Base-by-base conservation (phyloP, 1,140 invertebrate species). In the Drosophila takahashii region DNA sequence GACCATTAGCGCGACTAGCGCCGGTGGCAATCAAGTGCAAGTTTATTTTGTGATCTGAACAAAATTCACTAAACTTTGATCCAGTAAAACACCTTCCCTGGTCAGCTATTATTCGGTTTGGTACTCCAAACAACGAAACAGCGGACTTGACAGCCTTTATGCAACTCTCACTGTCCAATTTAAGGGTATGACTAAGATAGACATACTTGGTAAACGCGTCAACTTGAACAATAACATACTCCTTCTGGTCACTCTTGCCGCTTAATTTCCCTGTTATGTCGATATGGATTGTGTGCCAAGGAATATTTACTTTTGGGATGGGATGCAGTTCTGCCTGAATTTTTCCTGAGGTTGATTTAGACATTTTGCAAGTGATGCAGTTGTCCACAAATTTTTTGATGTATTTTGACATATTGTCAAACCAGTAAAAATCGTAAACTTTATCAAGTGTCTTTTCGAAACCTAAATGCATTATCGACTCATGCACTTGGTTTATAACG, bases 401-500 rank as follows among this genome's bases (percentile, higher is more conserved):
- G 56, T 73, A 75, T 65, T 79, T 41, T 41, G 15, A 15, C 15
- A 16, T 41, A 9, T 39, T 54, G 9, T 66, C 53, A 53, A 84
- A 86, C 77, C 77, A 81, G 52, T 44, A 22, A 8, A 60, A 52
- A 16, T 75, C 64, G 51, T 74, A 75, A 32, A 61, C 10, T 62
- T 84, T 90, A 44, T 81, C 73, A 2, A 83, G 26, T 18, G 70
- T 87, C 54, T 91, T 87, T 48, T 90, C 81, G 39, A 39, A 81
- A 41, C 90, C 81, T 57, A 84, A 64, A 67, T 91, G 89, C 69
- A 60, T 70, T 22, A 70, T 64, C 0, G 48, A 64, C 48, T 67
- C 50, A 9, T 92, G 92, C 7, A 87, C 59, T 50, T 79, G 69
- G 32, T 92, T 87, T 47, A 93, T 81, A 7, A 92, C 52, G 1